Evolutionary conservation across 1,140 invertebrate species (phyloP).

Genomic region (Bombus sylvicola): DNA sequence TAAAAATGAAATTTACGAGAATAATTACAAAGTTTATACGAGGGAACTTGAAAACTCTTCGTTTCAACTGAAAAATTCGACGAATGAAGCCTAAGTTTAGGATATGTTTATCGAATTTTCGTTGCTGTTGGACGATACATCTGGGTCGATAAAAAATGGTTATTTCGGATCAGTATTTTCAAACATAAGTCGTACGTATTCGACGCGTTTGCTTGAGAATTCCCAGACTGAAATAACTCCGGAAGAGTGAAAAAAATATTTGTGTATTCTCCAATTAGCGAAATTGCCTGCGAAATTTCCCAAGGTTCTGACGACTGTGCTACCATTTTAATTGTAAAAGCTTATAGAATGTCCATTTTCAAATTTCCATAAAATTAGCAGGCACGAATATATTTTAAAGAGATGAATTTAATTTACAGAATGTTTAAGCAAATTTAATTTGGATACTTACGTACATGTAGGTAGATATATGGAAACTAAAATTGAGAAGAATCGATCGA

Average conservation of each 20-base stretch:
- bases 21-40: not conserved
- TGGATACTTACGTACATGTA: not conserved
- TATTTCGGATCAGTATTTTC: not conserved
- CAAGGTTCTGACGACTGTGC: no score
- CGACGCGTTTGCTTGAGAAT: not conserved
- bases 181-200: no score
- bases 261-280: no score
- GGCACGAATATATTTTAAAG: no score
- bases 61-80: not conserved
- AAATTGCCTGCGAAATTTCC: no score
- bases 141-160: not conserved
- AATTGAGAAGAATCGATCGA: not conserved
- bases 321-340: no score
- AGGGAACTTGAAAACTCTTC: not conserved
- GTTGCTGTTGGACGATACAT: not conserved
- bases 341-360: no score
- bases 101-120: not conserved
- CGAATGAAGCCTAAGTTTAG: not conserved
- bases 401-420: no score
- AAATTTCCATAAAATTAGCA: no score
- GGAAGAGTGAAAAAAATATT: no score
- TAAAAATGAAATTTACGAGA: not conserved
- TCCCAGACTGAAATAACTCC: not conserved
- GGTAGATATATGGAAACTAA: not conserved
- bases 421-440: no score